phyloP scores from a whole-genome alignment of 37 sponge, comb jelly and placozoan genomes.

The Ephydatia muelleri region DNA sequence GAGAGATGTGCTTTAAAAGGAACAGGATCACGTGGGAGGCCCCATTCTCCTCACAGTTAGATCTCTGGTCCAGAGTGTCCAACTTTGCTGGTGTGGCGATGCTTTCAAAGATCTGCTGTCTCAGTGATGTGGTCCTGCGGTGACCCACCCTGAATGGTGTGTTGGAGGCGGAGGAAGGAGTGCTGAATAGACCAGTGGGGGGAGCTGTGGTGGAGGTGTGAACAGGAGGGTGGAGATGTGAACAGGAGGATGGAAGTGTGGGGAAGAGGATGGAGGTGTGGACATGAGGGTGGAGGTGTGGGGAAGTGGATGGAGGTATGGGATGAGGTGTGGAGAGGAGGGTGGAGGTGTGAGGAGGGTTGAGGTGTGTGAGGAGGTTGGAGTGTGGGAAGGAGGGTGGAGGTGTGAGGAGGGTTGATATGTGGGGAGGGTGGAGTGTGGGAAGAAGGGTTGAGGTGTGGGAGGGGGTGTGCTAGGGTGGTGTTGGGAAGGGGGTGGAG shows the following conservation, averaged over 20 bases:
- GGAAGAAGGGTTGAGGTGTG: too few relatives aligned
- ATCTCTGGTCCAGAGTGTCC: background rate
- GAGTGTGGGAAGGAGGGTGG: constrained; percentile 7
- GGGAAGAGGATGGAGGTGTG: too few relatives aligned
- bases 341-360: background rate
- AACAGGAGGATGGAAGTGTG: background rate
- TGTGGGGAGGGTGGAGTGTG: too few relatives aligned
- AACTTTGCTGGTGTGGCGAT: constrained; percentile 1
- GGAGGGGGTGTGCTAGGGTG: too few relatives aligned
- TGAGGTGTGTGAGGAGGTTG: background rate
- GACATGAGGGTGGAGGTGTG: too few relatives aligned
- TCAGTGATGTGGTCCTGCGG: constrained; percentile 37
- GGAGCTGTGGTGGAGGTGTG: background rate
- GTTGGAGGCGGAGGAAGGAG: background rate
- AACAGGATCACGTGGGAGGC: background rate
- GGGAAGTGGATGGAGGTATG: too few relatives aligned
- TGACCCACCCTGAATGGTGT: constrained; percentile 14
- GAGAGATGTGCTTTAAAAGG: background rate
- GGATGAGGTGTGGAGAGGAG: too few relatives aligned
- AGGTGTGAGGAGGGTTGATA: background rate
- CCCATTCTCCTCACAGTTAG: constrained; percentile 35
- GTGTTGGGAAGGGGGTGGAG: too few relatives aligned
- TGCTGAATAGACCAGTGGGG: background rate
- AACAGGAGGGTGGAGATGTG: background rate
- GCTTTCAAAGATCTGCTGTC: constrained; percentile 64